Conservation (phyloP, 2,888 invertebrate species). For the Endotricha flammealis region DNA sequence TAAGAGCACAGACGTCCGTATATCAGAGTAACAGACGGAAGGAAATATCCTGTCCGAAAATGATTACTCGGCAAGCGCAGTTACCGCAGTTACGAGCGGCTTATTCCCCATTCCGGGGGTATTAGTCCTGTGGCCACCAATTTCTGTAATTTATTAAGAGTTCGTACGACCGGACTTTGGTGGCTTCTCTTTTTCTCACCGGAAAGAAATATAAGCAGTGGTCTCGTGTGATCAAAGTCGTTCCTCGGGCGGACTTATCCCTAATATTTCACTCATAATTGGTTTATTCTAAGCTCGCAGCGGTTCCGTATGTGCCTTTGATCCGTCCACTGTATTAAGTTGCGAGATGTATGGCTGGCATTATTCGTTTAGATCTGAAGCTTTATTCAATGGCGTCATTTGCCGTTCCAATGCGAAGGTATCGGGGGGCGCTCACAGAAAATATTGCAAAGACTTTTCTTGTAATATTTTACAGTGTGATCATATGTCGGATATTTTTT, state of each 20-base stretch:
- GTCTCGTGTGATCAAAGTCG: conserved; percentile 69
- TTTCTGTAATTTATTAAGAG: conserved; percentile 76
- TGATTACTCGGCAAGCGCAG: conserved; percentile 71
- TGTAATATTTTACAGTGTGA: conserved; percentile 17
- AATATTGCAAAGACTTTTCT: conserved; percentile 25
- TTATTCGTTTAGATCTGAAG: conserved; percentile 66
- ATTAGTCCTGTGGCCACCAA: conserved; percentile 70
- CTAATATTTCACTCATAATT: conserved; percentile 79
- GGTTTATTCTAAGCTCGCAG: conserved; percentile 76
- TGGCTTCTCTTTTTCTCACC: conserved; percentile 61
- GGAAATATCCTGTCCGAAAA: conserved; percentile 71
- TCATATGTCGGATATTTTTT: neutral
- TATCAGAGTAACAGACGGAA: conserved; percentile 65
- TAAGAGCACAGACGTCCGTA: conserved; percentile 44
- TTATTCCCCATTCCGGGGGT: conserved; percentile 71
- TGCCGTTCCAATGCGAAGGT: conserved; percentile 37
- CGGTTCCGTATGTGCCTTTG: conserved; percentile 72
- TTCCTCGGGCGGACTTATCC: conserved; percentile 64
- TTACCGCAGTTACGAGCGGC: conserved; percentile 68
- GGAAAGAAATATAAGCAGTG: conserved; percentile 65
- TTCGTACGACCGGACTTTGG: conserved; percentile 54
- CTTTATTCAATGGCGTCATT: conserved; percentile 59
- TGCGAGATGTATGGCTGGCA: conserved; percentile 67
- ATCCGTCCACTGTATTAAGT: conserved; percentile 73
- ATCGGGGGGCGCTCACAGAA: conserved; percentile 32